phyloP scores from a whole-genome alignment of 2,113 vertebrate species.

The Diadophis punctatus region DNA sequence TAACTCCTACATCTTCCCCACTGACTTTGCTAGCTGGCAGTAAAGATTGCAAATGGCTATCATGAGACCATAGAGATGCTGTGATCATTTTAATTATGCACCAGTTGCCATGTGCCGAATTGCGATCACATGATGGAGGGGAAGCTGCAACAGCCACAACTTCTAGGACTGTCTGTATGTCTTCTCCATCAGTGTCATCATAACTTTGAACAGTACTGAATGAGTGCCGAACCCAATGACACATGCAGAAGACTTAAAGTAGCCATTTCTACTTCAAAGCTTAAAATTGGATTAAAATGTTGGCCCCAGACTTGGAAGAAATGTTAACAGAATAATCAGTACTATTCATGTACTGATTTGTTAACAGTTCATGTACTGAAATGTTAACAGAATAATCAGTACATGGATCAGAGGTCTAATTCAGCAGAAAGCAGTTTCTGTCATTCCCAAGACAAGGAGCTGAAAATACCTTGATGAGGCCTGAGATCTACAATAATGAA shows the following conservation, averaged over 20 bases:
- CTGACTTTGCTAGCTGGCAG: neutral
- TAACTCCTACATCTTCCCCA: neutral
- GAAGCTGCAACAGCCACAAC: neutral
- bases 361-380: too few relatives aligned
- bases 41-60: neutral
- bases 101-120: neutral
- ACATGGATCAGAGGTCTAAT: neutral
- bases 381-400: neutral
- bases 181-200: neutral
- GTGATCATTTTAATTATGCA: neutral
- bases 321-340: neutral
- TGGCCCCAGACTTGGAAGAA: neutral
- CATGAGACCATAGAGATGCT: neutral
- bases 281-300: neutral
- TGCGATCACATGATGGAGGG: neutral
- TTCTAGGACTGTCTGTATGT: neutral
- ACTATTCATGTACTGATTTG: too few relatives aligned
- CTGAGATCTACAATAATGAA: neutral
- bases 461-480: neutral
- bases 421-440: neutral
- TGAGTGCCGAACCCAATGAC: neutral
- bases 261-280: neutral
- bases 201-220: neutral
- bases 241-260: neutral
- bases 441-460: neutral